Base-by-base conservation (phyloP, 2,797 vertebrate genomes). In the Dipus sagitta region DNA sequence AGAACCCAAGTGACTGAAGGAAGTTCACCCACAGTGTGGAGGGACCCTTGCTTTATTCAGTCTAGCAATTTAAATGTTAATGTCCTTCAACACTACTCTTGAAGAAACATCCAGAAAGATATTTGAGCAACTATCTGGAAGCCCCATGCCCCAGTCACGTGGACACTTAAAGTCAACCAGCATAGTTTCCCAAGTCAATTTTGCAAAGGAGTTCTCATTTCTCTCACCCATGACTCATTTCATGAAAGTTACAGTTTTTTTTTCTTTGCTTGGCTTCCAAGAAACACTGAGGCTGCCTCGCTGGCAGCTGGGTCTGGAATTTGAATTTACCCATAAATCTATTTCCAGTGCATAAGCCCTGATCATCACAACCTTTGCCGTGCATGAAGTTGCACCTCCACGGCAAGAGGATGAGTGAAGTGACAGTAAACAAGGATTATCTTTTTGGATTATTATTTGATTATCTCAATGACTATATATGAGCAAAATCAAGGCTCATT, bases 121-220 rank as follows among this genome's bases (percentile, higher is more conserved):
- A 2, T 67, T 26, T 88, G 76, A 60, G 13, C 14, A 90, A 77
- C 88, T 70, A 86, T 60, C 71, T 88, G 18, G 26, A 62, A 2
- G 70, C 26, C n/a, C 47, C 15, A 28, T 70, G 20, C 10, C 21
- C 15, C 68, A 84, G 38, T 79, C 32, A 84, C 54, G 32, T 38
- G 85, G 34, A 88, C 14, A 60, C 11, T 71, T 11, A 62, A 88
- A 91, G 75, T 71, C 77, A 88, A 83, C 12, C 20, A 26, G 86
- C 4, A 52, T 0, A 65, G 32, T 8, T 96, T 92, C 82, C 70
- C 89, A 91, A 87, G 23, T 71, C 52, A 82, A 20, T 74, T 90
- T 86, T 70, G 5, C 64, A 74, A 89, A 83, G 14, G 76, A 15
- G 65, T 47, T 91, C 74, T 77, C 65, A 65, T 52, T 30, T 78